Percentiles rank a stretch among this genome's conserved stretches.
phyloP scores from a whole-genome alignment of 2,888 invertebrate species.

The Dusona sp. region DNA sequence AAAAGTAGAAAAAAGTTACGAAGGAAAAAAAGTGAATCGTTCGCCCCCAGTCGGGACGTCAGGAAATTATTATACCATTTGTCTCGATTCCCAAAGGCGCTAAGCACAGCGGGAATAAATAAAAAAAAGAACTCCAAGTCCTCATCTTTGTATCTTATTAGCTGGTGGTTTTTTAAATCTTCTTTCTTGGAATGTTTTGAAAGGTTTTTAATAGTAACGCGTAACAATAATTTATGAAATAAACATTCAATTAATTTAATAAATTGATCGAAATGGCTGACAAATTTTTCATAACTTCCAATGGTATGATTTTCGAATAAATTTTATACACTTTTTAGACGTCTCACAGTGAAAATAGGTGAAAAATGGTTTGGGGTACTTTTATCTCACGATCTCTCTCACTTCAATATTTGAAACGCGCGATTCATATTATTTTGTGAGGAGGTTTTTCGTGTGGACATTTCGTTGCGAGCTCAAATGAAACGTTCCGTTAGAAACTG shows the following conservation, averaged over 20 bases:
- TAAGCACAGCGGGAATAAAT: conserved; percentile 62
- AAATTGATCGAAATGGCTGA: not conserved
- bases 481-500: conserved; percentile 51
- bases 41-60: conserved; percentile 69
- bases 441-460: not conserved
- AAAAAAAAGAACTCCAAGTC: conserved; percentile 37
- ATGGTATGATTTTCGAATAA: not conserved
- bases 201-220: not conserved
- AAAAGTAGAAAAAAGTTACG: conserved; percentile 1
- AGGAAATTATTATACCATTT: conserved; percentile 74
- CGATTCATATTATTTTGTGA: not conserved
- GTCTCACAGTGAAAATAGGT: not conserved
- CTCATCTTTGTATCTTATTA: conserved; percentile 34
- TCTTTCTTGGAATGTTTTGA: not conserved
- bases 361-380: not conserved
- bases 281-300: not conserved
- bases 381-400: not conserved
- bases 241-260: not conserved
- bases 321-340: not conserved
- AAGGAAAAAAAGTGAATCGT: conserved; percentile 62
- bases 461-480: conserved; percentile 12
- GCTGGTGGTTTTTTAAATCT: not conserved
- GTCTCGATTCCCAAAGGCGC: conserved; percentile 69
- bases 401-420: not conserved
- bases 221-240: not conserved